A percentile compares a stretch with the other conserved stretches of the same genome.
phyloP scores from a whole-genome alignment of 2,888 invertebrate species.

The Stenchaetothrips biformis region DNA sequence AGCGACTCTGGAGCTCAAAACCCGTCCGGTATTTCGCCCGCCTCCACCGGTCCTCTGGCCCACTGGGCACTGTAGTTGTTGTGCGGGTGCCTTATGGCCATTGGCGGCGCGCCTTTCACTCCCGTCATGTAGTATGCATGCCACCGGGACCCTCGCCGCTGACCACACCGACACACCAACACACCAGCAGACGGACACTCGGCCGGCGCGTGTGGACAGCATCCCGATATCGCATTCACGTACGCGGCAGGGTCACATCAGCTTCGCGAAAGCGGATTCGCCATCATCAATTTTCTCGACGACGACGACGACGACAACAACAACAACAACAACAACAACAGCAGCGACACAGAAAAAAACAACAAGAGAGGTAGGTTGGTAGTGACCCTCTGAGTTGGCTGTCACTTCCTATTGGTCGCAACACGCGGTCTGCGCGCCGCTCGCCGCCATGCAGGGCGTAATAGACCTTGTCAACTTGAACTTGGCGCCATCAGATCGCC shows the following conservation, averaged over 20 bases:
- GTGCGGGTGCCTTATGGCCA: too few species aligned
- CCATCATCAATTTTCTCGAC: neutral
- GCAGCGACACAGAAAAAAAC: neutral
- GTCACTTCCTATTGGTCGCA: too few species aligned
- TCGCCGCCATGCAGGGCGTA: neutral
- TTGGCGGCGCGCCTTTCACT: too few species aligned
- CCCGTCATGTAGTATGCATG: too few species aligned
- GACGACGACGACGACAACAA: too few species aligned
- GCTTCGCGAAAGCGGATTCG: neutral
- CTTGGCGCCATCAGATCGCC: neutral
- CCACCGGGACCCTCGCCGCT: too few species aligned
- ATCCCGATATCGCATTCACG: too few species aligned
- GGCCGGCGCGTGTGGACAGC: too few species aligned
- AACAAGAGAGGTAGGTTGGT: neutral
- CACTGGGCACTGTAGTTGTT: too few species aligned
- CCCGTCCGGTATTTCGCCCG: too few species aligned
- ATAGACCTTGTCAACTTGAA: slow-evolving; percentile 17
- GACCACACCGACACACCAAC: neutral
- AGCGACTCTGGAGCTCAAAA: too few species aligned
- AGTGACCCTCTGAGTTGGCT: neutral
- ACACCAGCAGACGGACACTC: neutral
- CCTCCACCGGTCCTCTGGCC: too few species aligned
- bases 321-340: neutral
- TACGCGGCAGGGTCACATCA: neutral
- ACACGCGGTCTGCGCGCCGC: neutral